A percentile compares a stretch with the other conserved stretches of the same genome.
Evolutionary conservation across 2,888 invertebrate genomes (phyloP).

Genomic region (Cyaniris semiargus): DNA sequence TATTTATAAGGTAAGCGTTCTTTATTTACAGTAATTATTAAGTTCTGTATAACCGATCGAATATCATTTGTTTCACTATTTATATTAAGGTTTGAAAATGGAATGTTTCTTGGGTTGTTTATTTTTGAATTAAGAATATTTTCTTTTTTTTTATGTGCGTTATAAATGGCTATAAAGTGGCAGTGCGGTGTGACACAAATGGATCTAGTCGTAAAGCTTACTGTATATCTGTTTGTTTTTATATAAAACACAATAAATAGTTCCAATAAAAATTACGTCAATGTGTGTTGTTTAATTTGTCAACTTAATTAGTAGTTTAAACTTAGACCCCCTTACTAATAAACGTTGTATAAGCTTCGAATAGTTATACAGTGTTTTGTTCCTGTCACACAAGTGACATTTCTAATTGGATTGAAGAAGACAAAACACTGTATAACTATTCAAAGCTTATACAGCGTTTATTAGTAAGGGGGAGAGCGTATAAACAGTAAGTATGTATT

Average conservation of each 20-base stretch:
- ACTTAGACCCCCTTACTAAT: too few relatives aligned
- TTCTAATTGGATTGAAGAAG: too few relatives aligned
- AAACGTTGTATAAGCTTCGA: too few relatives aligned
- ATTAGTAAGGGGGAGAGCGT: too few relatives aligned
- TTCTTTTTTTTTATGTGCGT: background rate
- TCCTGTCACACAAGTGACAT: too few relatives aligned
- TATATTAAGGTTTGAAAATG: conserved; percentile 28
- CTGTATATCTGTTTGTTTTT: conserved; percentile 23
- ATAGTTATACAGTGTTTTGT: too few relatives aligned
- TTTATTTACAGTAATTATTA: conserved; percentile 22
- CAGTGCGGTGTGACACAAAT: conserved; percentile 19
- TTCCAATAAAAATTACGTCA: background rate
- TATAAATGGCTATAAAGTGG: conserved; percentile 24
- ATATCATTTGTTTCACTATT: background rate
- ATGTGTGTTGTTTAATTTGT: conserved; percentile 18
- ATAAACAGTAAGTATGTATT: too few relatives aligned
- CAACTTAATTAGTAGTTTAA: background rate
- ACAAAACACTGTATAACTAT: too few relatives aligned
- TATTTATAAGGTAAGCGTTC: conserved; percentile 30
- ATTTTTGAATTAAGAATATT: conserved; percentile 36
- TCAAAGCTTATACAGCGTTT: too few relatives aligned
- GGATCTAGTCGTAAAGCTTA: conserved; percentile 28
- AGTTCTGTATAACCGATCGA: background rate
- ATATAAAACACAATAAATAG: conserved; percentile 23
- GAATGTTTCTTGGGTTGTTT: conserved; percentile 54